A percentile compares a stretch with the other conserved stretches of the same genome.
Evolutionary conservation across 2,888 invertebrate species (phyloP).

Genomic region (Eristalis intricaria): DNA sequence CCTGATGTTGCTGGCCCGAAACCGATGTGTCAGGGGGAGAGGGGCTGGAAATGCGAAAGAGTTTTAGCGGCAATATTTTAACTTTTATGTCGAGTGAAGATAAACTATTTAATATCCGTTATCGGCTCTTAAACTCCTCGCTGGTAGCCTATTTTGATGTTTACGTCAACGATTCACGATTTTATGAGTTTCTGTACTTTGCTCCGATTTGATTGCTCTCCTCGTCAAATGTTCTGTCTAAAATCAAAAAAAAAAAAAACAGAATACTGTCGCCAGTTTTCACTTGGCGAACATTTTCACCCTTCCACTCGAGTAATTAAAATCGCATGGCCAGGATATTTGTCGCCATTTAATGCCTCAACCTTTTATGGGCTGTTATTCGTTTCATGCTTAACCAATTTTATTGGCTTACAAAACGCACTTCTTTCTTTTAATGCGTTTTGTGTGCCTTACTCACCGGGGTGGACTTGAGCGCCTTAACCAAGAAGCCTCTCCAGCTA

Average conservation of each 20-base stretch:
- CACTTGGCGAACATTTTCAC: neutral
- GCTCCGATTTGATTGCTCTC: neutral
- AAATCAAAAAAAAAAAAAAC: too few species aligned
- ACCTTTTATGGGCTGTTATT: too few species aligned
- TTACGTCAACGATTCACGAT: neutral
- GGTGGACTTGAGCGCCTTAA: too few species aligned
- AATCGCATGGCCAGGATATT: neutral
- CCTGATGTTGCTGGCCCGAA: neutral
- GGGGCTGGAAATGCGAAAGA: neutral
- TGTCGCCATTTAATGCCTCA: neutral
- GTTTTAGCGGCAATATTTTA: neutral
- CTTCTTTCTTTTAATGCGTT: too few species aligned
- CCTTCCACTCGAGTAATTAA: neutral
- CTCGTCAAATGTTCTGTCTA: neutral
- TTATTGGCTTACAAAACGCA: too few species aligned
- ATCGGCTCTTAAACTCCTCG: neutral
- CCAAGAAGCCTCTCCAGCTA: too few species aligned
- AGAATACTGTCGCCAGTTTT: neutral
- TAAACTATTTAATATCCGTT: conserved; percentile 1
- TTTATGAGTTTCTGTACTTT: neutral
- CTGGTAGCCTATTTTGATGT: neutral
- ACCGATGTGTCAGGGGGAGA: neutral
- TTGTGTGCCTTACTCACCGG: too few species aligned
- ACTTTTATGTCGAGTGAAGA: neutral
- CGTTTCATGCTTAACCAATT: too few species aligned